Evolutionary conservation across 2,888 invertebrate genomes (phyloP), one percentile per base, ranked within the genome.

Genomic region (Agrilus biguttatus): DNA sequence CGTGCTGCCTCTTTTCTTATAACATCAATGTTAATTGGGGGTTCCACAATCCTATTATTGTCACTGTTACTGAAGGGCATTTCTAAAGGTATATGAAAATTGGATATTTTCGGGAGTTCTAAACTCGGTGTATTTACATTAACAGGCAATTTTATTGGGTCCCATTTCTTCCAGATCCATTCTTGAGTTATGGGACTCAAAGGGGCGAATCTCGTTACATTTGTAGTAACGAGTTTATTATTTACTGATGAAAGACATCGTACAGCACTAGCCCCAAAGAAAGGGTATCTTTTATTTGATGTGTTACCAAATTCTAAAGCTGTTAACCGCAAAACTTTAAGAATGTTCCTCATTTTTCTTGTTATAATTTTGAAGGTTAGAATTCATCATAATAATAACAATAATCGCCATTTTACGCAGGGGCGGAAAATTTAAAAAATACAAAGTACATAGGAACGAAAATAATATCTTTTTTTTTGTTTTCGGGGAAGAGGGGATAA

Each of bases 1-100:
- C 83, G 69, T 0, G 73, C 75, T 0, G 88, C 87, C 55, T 78
- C 75, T 57, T 81, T 84, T 57, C 80, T 69, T 13, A 62, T 57
- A 41, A 64, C 52, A 47, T 49, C 47, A 10, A 38, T 40, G 17
- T 41, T 41, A 23, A 53, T 35, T 8, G 62, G 63, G 10, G 54
- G 54, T 46, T 59, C 59, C 2, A 28, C 28, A 6, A 63, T 53
- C 10, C 45, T 44, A 37, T 50, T 44, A 19, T 41, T 40, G 14
- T 32, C 32, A 14, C 33, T 5, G 8, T 37, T 39, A 17, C 55
- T 53, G 5, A 57, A 55, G 33, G 54, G 53, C 12, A 49, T 39
- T 41, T 48, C 32, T 19, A 56, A 53, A 10, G 55, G 55, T 12
- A 55, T 43, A 44, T 48, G 51, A 38, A 48, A 47, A n/a, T 55